A percentile compares a stretch with the other conserved stretches of the same genome.
phyloP scores from a whole-genome alignment of 2,113 vertebrate species.

The Bambusicola thoracicus region DNA sequence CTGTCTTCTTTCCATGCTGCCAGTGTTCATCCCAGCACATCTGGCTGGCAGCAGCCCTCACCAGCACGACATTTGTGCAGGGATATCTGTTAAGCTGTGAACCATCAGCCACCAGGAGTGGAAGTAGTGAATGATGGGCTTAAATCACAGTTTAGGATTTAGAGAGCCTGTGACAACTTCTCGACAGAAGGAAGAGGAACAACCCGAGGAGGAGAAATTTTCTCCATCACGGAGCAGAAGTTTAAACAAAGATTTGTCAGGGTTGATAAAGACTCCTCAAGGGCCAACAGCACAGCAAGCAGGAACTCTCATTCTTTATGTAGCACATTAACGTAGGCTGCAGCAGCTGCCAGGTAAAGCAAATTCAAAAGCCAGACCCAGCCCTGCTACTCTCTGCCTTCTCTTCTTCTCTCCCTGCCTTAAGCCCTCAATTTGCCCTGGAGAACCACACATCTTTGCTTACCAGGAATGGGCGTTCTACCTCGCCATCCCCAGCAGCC shows the following conservation, averaged over 20 bases:
- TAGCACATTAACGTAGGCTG: not conserved
- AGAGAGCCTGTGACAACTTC: not conserved
- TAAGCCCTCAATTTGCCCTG: fast-evolving
- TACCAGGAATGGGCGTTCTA: not conserved
- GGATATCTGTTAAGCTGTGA: not conserved
- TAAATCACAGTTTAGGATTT: not conserved
- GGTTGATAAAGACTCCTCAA: not conserved
- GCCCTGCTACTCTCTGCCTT: not conserved
- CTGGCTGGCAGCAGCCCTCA: not conserved
- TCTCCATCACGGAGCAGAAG: not conserved
- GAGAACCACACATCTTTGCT: not conserved
- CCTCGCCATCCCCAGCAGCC: not conserved
- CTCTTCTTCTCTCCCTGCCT: not conserved
- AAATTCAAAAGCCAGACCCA: not conserved
- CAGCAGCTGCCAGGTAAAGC: not conserved
- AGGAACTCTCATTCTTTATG: not conserved
- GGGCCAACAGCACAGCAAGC: not conserved
- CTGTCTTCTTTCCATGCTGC: not conserved
- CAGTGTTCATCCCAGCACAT: not conserved
- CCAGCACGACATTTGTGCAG: not conserved
- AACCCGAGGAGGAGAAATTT: not conserved
- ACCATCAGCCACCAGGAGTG: not conserved
- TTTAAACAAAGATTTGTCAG: not conserved
- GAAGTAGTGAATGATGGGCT: not conserved
- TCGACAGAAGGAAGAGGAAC: not conserved